phyloP scores from a whole-genome alignment of 2,888 invertebrate genomes.

The Leptinotarsa tumamoca region DNA sequence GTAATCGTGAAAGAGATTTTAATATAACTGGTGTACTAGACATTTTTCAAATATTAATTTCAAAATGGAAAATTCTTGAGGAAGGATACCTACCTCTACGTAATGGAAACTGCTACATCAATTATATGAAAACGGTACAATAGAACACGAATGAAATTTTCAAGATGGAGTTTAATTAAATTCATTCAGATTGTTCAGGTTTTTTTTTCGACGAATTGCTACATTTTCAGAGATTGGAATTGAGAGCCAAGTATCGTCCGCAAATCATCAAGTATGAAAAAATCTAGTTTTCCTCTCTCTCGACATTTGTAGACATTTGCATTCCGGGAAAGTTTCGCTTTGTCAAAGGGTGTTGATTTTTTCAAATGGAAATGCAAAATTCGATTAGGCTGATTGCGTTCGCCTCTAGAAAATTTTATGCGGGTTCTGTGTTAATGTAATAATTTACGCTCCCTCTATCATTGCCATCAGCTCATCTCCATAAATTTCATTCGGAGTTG shows the following conservation, averaged over 20 bases:
- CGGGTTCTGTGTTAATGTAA: not conserved
- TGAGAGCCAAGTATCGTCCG: not conserved
- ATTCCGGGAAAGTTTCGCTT: conserved; percentile 1
- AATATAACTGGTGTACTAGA: not conserved
- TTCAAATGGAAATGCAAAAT: conserved; percentile 36
- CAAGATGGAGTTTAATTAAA: conserved; percentile 2
- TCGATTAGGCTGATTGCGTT: conserved; percentile 39
- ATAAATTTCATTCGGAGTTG: not conserved
- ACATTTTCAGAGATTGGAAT: not conserved
- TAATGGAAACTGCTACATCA: not conserved
- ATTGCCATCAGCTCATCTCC: not conserved
- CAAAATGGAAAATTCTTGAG: not conserved
- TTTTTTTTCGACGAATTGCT: not conserved
- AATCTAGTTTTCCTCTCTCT: not conserved
- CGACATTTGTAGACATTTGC: not conserved
- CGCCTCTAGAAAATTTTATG: not conserved
- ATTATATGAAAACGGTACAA: not conserved
- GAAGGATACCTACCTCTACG: not conserved
- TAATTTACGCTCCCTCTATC: not conserved
- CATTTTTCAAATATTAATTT: conserved; percentile 9
- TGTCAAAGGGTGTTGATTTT: conserved; percentile 6
- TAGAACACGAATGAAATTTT: not conserved
- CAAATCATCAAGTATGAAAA: not conserved
- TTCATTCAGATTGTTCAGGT: not conserved
- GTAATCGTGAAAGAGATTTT: not conserved